These are phyloP conservation scores for Apamea monoglypha DNA, from an alignment of 2,888 invertebrate species.

Conservation along the genomic window DNA sequence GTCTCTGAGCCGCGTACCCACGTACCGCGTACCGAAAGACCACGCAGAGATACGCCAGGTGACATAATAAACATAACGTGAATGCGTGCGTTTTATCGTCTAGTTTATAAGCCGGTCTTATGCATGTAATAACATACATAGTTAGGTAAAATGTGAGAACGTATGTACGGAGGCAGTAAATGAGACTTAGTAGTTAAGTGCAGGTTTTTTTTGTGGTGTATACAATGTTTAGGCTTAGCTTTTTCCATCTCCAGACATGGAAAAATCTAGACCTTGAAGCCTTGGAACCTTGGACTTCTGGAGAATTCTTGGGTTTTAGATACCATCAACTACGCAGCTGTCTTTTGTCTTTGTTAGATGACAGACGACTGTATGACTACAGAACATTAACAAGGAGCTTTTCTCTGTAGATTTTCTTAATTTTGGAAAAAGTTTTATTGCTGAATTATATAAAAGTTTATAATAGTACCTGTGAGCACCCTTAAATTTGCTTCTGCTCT, in stretches of 20 bases:
- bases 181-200: background rate
- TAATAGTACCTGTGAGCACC: background rate
- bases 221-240: background rate
- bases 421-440: background rate
- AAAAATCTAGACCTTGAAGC: too few relatives aligned
- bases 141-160: conserved; percentile 15
- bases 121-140: conserved; percentile 18
- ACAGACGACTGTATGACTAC: background rate
- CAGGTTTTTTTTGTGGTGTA: background rate
- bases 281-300: background rate
- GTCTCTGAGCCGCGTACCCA: conserved; percentile 36
- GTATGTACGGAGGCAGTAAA: conserved; percentile 9
- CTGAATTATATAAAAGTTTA: background rate
- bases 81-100: conserved; percentile 74
- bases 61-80: conserved; percentile 65
- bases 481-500: background rate
- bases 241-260: background rate
- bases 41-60: conserved; percentile 60
- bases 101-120: conserved; percentile 64
- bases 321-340: background rate
- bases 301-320: background rate
- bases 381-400: background rate
- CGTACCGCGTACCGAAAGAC: conserved; percentile 48
- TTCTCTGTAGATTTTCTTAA: background rate
- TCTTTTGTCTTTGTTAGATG: background rate